Evolutionary conservation across 2,797 vertebrate genomes (phyloP).

Genomic region (Pipistrellus nathusii): DNA sequence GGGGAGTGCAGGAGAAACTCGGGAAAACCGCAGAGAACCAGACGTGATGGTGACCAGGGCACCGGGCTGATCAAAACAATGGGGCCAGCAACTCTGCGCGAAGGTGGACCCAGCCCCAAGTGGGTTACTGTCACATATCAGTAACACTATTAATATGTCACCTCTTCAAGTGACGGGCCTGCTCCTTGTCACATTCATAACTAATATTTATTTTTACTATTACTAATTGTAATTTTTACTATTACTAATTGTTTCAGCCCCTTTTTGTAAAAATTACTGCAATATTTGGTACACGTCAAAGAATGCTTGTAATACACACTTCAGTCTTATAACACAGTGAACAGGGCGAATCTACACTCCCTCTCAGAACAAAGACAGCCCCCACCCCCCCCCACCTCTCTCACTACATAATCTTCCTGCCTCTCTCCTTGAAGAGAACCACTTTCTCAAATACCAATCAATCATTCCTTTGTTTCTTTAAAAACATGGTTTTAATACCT

Average conservation of each 20-base stretch:
- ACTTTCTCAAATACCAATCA: background rate
- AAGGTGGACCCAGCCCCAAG: background rate
- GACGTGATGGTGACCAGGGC: background rate
- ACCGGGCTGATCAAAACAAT: background rate
- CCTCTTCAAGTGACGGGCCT: background rate
- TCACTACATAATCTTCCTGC: too few relatives aligned
- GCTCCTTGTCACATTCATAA: background rate
- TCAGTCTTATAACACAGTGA: background rate
- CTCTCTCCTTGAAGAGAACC: background rate
- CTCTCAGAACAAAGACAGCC: background rate
- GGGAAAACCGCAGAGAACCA: background rate
- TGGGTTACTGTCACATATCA: background rate
- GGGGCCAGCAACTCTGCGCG: background rate
- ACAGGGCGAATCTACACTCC: background rate
- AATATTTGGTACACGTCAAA: conserved; percentile 14
- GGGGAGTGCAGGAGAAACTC: background rate
- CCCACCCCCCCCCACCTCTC: rapidly evolving
- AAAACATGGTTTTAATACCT: background rate
- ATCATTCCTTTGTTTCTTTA: background rate
- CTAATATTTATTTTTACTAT: conserved; percentile 28
- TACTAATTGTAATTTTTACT: conserved; percentile 26
- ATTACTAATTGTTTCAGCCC: conserved; percentile 4
- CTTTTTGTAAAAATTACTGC: conserved; percentile 34
- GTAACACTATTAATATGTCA: background rate
- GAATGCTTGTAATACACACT: background rate